Evolutionary conservation across 2,113 vertebrate genomes (phyloP).

Genomic region (Erythrocebus patas): DNA sequence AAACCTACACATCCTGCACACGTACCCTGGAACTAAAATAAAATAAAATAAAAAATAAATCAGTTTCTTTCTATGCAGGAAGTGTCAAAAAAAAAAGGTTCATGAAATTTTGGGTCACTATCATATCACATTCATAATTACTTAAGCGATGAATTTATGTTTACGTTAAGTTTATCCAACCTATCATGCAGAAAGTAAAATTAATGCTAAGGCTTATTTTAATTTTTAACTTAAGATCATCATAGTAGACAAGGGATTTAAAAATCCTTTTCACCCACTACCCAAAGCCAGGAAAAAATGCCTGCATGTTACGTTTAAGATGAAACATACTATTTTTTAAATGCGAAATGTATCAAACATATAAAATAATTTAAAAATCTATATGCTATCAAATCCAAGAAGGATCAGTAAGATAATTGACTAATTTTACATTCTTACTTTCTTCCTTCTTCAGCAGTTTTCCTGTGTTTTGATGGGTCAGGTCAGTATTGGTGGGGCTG

Average conservation of each 20-base stretch:
- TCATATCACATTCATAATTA: neutral
- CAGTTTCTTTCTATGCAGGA: neutral
- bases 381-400: neutral
- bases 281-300: neutral
- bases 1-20: no score
- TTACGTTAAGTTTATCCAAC: neutral
- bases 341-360: neutral
- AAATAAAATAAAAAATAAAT: neutral
- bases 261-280: neutral
- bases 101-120: neutral
- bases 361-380: neutral
- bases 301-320: neutral
- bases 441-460: constrained; percentile 58
- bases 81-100: neutral
- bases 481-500: neutral
- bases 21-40: no score
- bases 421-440: constrained; percentile 73
- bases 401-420: neutral
- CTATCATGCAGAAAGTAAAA: neutral
- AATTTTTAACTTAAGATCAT: constrained; percentile 1
- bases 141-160: neutral
- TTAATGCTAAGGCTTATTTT: neutral
- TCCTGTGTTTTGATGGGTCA: neutral
- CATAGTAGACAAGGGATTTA: neutral
- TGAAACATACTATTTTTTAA: neutral